Base-by-base conservation (phyloP, 2,113 vertebrate genomes). In the Bagarius yarrelli region DNA sequence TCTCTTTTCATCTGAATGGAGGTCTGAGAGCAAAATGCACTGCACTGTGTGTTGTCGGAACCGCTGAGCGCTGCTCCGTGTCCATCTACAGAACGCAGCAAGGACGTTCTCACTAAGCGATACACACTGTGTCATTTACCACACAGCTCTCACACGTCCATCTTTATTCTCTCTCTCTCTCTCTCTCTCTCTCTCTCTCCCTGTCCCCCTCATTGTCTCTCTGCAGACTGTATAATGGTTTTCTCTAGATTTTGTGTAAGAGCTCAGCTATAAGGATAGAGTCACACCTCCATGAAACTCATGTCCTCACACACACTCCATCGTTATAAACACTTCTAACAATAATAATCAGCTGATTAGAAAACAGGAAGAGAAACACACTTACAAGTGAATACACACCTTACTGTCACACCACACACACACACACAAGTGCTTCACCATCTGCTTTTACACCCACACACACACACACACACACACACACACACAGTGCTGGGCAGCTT, bases 381-480 rank as follows among this genome's bases (percentile, higher is more conserved):
- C n/a, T n/a, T 30, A 32, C 61, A 63, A 61, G 16, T 27, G 11
- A 23, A 16, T 19, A 63, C 15, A 66, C 63, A 66, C 32, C 18
- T 36, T 36, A 67, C 34, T 67, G 64, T 11, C 34, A 21, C 8
- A 67, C 34, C 64, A 47, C 36, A 23, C 66, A 47, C 36, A 40
- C 36, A 40, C 36, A 40, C 36, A 40, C 36, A 40, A 1, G 23
- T 25, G 23, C 8, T n/a, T 34, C 13, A 44, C 36, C 66, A 69
- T 47, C 36, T 47, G 36, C 66, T 30, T 14, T 16, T 8, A 25
- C 36, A 40, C 36, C 3, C 36, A 63, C 27, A 63, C 61, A 64
- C 66, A 23, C 59, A 61, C 59, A 27, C n/a, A 61, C 60, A 32
- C 60, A 63, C 60, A 57, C 56, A 57, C 63, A 66, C 34, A 66